Base-by-base conservation (phyloP, 2,113 vertebrate species). In the Jacana jacana region DNA sequence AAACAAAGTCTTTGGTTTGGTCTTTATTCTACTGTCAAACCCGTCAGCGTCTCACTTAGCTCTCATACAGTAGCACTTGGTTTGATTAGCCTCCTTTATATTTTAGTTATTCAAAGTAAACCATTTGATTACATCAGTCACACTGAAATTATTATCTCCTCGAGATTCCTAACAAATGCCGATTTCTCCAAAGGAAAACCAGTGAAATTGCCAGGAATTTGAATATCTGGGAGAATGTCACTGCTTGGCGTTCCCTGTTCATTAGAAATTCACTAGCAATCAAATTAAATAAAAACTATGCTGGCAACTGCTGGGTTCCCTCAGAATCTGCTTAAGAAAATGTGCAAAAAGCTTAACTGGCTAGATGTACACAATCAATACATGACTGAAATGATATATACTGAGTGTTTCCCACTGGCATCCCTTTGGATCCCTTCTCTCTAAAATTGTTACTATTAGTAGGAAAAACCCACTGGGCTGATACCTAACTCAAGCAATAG, bases 71-170 rank as follows among this genome's bases (percentile, higher is more conserved):
- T 44, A 76, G 52, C 71, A 86, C 78, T 91, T 91, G 31, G 88
- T 57, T 88, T 90, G 48, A 92, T 91, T 91, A 94, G 69, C 44
- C 44, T 81, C 93, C 86, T 91, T 78, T 77, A 49, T 57, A 57
- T 73, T 82, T 84, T 80, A 70, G 13, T 69, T 90, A 78, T 52
- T 96, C 69, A 71, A 52, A 91, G 63, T 42, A 88, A 96, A 70
- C 40, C 28, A 85, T 69, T 57, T 76, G 86, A 96, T 83, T 81
- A 49, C 83, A 91, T 70, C 79, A 73, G 51, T 79, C 65, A 91
- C 48, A 55, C 46, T 55, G 35, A 89, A 95, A 92, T 91, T 82
- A 93, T 93, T 87, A 78, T 90, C 96, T 88, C 46, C 64, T 93
- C 7, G 5, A 70, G 55, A 88, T 72, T 91, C 30, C 57, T 60